Evolutionary conservation across 2,113 vertebrate genomes (phyloP), one percentile per base, ranked within the genome.

Genomic region (Phainopepla nitens): DNA sequence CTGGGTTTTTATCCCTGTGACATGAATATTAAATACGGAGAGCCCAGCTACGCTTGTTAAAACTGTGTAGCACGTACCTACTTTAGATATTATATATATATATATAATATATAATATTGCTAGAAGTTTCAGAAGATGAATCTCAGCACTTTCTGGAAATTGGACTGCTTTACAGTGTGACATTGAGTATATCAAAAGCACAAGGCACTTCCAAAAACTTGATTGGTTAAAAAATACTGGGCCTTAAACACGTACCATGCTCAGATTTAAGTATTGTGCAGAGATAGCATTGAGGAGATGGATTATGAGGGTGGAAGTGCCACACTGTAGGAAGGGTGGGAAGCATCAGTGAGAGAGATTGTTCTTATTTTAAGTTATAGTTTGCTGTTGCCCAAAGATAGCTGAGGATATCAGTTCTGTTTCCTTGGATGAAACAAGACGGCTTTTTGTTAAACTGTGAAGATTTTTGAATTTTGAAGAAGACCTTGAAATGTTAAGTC

Each of bases 1-100:
- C 93, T 95, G 86, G 93, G 88, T 79, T 97, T 97, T 97, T 84
- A 79, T 61, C 94, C 72, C 85, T 97, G 96, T 97, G 96, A 96
- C 82, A 85, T 93, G 97, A 97, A 97, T 97, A 97, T 97, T 96
- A 97, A 97, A 85, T 93, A 90, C 84, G 88, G 69, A 95, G 66
- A 94, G 87, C 84, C 80, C 49, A 69, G 65, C 76, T 56, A 25
- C 0, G 9, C 95, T 82, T 90, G 44, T 87, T 94, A 93, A 94
- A 89, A 85, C 88, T 91, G 23, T 60, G 25, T 90, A 69, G 88
- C 41, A 23, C 50, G 19, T 64, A 75, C 45, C 36, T 86, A 60
- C 69, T 82, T 83, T 84, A 89, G 64, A 45, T 94, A 86, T 49
- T 36, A 66, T 73, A 82, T 36, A 61, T 45, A 51, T 65, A 62